Percentiles rank a stretch among this genome's conserved stretches.
Evolutionary conservation across 2,888 invertebrate genomes (phyloP).

Genomic region (Seira sanloemensis): DNA sequence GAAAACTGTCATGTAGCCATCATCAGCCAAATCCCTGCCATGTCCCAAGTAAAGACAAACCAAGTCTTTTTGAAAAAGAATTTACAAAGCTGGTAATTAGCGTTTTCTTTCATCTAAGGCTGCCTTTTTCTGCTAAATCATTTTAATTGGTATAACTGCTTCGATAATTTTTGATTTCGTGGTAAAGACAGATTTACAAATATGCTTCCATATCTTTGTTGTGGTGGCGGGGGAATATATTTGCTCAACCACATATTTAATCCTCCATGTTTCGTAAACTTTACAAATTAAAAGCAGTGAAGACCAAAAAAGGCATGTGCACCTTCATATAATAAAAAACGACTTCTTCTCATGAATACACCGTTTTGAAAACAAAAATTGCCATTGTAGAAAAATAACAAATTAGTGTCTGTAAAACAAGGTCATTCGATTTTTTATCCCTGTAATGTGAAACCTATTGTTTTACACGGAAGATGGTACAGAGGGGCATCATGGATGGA

Average conservation of each 20-base stretch:
- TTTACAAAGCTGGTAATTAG: too few species aligned
- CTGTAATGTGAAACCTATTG: background rate
- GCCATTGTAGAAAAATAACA: background rate
- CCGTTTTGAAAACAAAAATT: background rate
- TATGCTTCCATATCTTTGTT: too few species aligned
- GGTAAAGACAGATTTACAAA: too few species aligned
- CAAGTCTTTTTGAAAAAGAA: too few species aligned
- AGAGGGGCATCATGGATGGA: background rate
- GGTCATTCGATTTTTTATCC: background rate
- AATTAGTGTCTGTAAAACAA: background rate
- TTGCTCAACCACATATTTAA: too few species aligned
- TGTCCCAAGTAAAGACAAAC: background rate
- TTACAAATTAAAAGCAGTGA: background rate
- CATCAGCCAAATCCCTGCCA: background rate
- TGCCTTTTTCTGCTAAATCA: too few species aligned
- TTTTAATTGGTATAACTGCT: too few species aligned
- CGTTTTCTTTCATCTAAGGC: too few species aligned
- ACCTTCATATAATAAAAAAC: background rate
- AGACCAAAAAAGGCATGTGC: background rate
- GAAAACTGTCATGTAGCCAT: background rate
- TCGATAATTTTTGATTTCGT: background rate
- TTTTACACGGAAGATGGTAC: background rate
- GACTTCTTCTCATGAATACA: background rate
- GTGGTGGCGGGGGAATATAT: too few species aligned
- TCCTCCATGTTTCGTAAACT: background rate